Conservation (phyloP, 2,113 vertebrate genomes). For the Apus apus region DNA sequence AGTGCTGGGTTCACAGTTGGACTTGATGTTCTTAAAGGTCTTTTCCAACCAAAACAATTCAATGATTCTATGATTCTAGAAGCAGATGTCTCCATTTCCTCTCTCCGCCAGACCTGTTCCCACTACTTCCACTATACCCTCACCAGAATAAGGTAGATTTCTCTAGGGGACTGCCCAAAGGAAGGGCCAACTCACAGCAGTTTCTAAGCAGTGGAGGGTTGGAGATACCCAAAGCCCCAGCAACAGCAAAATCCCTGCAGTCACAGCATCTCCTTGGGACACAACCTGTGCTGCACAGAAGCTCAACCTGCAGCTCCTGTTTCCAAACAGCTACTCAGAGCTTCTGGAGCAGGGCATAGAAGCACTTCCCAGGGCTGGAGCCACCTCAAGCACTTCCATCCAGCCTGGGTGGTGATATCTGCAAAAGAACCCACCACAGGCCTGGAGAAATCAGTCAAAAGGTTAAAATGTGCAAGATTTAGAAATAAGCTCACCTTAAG, state of each 20-base stretch:
- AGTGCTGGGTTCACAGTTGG: too few relatives aligned
- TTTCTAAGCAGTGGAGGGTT: neutral
- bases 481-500: neutral
- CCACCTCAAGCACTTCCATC: neutral
- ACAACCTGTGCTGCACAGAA: fast-evolving
- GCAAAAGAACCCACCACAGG: neutral
- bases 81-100: neutral
- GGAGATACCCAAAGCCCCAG: neutral
- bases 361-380: neutral
- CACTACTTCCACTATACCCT: neutral
- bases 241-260: neutral
- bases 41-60: too few relatives aligned
- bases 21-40: too few relatives aligned
- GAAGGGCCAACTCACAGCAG: fast-evolving
- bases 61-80: neutral
- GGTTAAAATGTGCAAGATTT: neutral
- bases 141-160: neutral
- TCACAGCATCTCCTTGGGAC: neutral
- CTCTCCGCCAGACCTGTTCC: neutral
- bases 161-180: neutral
- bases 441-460: neutral
- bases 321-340: neutral
- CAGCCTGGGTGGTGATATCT: neutral
- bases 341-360: neutral
- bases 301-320: neutral